Base-by-base conservation (phyloP, 2,888 invertebrate species). In the Eristalis intricaria region DNA sequence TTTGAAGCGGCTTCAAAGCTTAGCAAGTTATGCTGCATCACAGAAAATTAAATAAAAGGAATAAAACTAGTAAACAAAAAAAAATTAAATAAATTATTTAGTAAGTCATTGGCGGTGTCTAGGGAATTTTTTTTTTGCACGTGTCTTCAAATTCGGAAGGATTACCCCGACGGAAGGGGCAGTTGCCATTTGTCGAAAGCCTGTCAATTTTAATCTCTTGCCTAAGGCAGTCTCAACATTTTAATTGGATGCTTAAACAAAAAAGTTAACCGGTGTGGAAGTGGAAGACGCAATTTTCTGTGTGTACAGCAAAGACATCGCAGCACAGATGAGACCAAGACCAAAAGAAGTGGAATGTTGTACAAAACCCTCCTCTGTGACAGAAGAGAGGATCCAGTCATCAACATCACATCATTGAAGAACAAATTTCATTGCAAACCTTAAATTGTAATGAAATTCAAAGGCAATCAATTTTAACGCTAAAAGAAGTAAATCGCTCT, bases 21-120 rank as follows among this genome's bases (percentile, higher is more conserved):
- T 76, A 84, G 60, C 84, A 63, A 60, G 84, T 87, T 87, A 87
- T 84, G 87, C 87, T 87, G 87, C 87, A 77, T 68, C 68, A 65
- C 19, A 79, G 1, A 1, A 32, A 79, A 83, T 70, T 1, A 19
- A 65, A 19, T n/a, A 15, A 8, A 32, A 29, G 11, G 8, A 35
- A 40, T 19, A 29, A 13, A 32, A 43, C 43, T 29, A n/a, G 22
- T 22, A 23, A 22, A 26, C 26, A 3, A 32, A 43, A 22, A n/a
- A 58, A 13, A 15, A 19, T 19, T 8, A 19, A 70, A 22, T 5
- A 23, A 60, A 22, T 32, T 32, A 32, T 8, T 32, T 0, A 26
- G 26, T 26, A 15, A 26, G 13, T 60, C 50, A 19, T 7, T 19
- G 50, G 19, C 4, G 2, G n/a, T 19, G 8, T 50, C n/a, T 50